Evolutionary conservation across 2,888 invertebrate species (phyloP).

Genomic region (Noctua comes): DNA sequence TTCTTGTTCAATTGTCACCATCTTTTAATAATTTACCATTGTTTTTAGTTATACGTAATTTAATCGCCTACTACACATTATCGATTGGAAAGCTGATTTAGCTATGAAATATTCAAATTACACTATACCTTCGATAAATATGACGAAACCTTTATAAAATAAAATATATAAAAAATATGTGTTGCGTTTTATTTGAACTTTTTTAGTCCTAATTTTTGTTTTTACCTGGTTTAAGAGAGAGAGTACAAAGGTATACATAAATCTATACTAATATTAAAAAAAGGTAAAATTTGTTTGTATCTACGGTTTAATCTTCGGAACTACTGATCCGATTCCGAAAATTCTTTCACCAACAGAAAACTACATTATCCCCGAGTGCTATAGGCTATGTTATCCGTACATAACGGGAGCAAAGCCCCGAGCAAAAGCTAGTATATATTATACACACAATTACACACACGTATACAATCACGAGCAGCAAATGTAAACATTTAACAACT

Average conservation of each 20-base stretch:
- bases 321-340: too few species aligned
- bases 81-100: conserved; percentile 84
- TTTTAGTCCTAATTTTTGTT: conserved; percentile 10
- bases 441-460: too few species aligned
- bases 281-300: too few species aligned
- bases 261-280: too few species aligned
- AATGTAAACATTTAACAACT: too few species aligned
- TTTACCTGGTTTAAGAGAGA: background rate
- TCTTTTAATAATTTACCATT: conserved; percentile 76
- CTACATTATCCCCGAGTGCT: too few species aligned
- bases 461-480: too few species aligned
- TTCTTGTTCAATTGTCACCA: conserved; percentile 53
- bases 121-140: conserved; percentile 88
- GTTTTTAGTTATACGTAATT: conserved; percentile 80
- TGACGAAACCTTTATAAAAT: conserved; percentile 89
- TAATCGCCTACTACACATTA: conserved; percentile 89
- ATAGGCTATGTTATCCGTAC: too few species aligned
- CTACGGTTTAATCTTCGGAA: too few species aligned
- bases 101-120: conserved; percentile 87
- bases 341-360: too few species aligned
- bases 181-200: conserved; percentile 75
- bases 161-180: conserved; percentile 81
- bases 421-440: too few species aligned
- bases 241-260: background rate
- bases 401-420: too few species aligned